Conservation (phyloP, 2,113 vertebrate species). For the Phrynocephalus versicolor region DNA sequence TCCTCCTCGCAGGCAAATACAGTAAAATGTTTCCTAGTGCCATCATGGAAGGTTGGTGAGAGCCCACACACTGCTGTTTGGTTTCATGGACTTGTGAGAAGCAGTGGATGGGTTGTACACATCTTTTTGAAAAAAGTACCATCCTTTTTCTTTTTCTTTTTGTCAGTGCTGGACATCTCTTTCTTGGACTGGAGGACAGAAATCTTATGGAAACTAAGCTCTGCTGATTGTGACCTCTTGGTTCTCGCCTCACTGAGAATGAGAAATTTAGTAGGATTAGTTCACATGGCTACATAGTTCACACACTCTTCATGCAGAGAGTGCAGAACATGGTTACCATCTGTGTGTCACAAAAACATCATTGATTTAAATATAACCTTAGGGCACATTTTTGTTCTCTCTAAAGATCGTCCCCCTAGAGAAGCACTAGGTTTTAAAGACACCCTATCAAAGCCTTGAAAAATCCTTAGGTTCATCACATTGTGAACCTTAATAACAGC, state of each 20-base stretch:
- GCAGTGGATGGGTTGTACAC: too few species aligned
- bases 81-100: too few species aligned
- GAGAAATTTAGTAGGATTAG: too few species aligned
- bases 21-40: too few species aligned
- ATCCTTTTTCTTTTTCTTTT: too few species aligned
- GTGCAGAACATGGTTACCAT: background rate
- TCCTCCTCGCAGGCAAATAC: too few species aligned
- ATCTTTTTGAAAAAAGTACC: too few species aligned
- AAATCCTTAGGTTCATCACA: constrained; percentile 32
- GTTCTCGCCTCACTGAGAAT: too few species aligned
- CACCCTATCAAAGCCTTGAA: constrained; percentile 48
- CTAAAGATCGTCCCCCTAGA: constrained; percentile 44
- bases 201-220: too few species aligned
- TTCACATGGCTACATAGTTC: background rate
- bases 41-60: too few species aligned
- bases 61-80: too few species aligned
- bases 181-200: background rate
- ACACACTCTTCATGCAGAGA: background rate
- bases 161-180: background rate
- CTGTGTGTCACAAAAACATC: background rate
- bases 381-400: constrained; percentile 31
- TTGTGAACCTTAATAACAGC: constrained; percentile 34
- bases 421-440: constrained; percentile 9
- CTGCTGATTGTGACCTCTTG: too few species aligned
- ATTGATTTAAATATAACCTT: background rate